Percentiles rank a stretch among this genome's conserved stretches.
These are phyloP conservation scores for Junco hyemalis DNA, from an alignment of 2,113 vertebrate species.

Conservation along the genomic window DNA sequence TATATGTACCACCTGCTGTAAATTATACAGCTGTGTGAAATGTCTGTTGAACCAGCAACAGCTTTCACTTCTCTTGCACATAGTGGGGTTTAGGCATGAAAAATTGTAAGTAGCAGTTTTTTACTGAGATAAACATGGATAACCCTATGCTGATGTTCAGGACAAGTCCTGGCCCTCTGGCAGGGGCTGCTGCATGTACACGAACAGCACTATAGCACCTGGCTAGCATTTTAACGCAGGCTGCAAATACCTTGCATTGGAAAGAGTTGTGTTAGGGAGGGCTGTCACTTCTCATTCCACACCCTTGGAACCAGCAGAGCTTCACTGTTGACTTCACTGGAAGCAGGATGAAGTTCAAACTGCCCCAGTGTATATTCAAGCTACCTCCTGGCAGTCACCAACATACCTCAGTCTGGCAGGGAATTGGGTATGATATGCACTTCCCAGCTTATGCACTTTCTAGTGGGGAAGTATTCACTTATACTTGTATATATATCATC, in stretches of 20 bases:
- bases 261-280: background rate
- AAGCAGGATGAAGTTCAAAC: background rate
- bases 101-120: background rate
- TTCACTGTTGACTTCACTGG: background rate
- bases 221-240: background rate
- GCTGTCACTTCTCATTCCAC: fast-evolving
- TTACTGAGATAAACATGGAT: background rate
- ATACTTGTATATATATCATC: fast-evolving
- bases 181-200: background rate
- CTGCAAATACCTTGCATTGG: background rate
- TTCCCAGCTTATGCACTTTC: background rate
- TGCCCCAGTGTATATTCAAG: background rate
- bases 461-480: background rate
- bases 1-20: background rate
- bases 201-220: background rate
- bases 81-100: background rate
- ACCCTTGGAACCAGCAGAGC: background rate
- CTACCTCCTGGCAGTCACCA: background rate
- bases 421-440: background rate
- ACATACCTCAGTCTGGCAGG: background rate
- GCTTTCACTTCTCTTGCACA: background rate
- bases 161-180: background rate
- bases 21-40: background rate
- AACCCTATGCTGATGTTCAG: fast-evolving
- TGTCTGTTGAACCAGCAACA: background rate